Conservation (phyloP, 2,797 vertebrate species). For the Eurystomus glaucurus region DNA sequence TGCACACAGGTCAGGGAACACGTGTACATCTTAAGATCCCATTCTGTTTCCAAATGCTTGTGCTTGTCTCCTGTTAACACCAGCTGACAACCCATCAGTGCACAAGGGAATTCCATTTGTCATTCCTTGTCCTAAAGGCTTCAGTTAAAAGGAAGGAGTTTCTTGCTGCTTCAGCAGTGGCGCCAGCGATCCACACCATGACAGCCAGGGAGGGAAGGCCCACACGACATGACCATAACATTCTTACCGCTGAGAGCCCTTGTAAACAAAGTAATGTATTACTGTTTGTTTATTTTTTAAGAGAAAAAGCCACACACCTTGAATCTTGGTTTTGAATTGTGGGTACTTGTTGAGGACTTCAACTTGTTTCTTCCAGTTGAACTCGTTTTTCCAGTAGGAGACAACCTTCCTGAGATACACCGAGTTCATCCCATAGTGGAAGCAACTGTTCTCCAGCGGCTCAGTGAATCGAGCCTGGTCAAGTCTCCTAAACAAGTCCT, state of each 20-base stretch:
- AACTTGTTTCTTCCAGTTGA: slow-evolving; percentile 86
- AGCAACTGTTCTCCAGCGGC: slow-evolving; percentile 79
- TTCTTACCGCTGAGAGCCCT: background rate
- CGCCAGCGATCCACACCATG: background rate
- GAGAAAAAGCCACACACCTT: slow-evolving; percentile 75
- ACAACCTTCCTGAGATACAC: slow-evolving; percentile 79
- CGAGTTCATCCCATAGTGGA: slow-evolving; percentile 83
- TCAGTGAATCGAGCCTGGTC: slow-evolving; percentile 76
- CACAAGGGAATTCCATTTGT: slow-evolving; percentile 31
- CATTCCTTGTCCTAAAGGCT: slow-evolving; percentile 35
- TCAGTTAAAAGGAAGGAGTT: background rate
- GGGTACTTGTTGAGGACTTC: slow-evolving; percentile 84
- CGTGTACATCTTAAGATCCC: background rate
- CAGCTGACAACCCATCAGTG: slow-evolving; percentile 26
- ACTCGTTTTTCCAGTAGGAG: slow-evolving; percentile 84
- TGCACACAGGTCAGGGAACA: background rate
- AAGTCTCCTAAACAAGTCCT: slow-evolving; percentile 84
- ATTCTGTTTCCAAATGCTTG: background rate
- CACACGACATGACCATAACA: background rate
- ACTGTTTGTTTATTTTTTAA: background rate
- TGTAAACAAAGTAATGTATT: background rate
- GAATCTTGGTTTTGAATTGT: slow-evolving; percentile 87
- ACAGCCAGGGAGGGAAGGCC: background rate
- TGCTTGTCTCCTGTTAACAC: slow-evolving; percentile 11
- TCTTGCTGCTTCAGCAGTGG: background rate